Evolutionary conservation across 2,888 invertebrate genomes (phyloP).

Genomic region (Brenthis hecate): DNA sequence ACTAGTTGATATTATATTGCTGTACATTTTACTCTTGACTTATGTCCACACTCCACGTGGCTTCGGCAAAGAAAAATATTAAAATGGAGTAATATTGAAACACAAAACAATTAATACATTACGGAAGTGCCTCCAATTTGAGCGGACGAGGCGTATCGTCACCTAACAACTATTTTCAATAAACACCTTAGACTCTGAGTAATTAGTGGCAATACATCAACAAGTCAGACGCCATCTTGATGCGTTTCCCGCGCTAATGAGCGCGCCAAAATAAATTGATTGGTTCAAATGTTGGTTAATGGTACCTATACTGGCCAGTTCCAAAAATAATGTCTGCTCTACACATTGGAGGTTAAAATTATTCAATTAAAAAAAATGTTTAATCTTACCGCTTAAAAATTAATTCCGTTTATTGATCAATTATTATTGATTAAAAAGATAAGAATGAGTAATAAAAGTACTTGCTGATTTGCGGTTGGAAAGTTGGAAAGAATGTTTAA

Average conservation of each 20-base stretch:
- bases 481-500: too few species aligned
- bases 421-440: too few species aligned
- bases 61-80: too few species aligned
- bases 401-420: too few species aligned
- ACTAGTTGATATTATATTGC: too few species aligned
- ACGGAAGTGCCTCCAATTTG: slow-evolving; percentile 39
- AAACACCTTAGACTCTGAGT: slow-evolving; percentile 75
- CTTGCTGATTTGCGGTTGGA: too few species aligned
- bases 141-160: slow-evolving; percentile 68
- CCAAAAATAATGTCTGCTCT: background rate
- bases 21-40: too few species aligned
- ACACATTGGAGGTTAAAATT: background rate
- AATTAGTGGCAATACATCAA: slow-evolving; percentile 79
- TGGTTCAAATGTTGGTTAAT: slow-evolving; percentile 13
- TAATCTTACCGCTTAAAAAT: too few species aligned
- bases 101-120: slow-evolving; percentile 16
- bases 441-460: too few species aligned
- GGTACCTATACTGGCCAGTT: background rate
- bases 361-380: too few species aligned
- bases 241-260: slow-evolving; percentile 62
- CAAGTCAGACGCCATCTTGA: slow-evolving; percentile 53
- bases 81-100: too few species aligned
- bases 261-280: slow-evolving; percentile 58
- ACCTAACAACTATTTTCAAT: slow-evolving; percentile 74
- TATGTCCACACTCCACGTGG: too few species aligned